These are phyloP conservation scores for Cenopis cana DNA, from an alignment of 2,888 invertebrate species.

Conservation along the genomic window DNA sequence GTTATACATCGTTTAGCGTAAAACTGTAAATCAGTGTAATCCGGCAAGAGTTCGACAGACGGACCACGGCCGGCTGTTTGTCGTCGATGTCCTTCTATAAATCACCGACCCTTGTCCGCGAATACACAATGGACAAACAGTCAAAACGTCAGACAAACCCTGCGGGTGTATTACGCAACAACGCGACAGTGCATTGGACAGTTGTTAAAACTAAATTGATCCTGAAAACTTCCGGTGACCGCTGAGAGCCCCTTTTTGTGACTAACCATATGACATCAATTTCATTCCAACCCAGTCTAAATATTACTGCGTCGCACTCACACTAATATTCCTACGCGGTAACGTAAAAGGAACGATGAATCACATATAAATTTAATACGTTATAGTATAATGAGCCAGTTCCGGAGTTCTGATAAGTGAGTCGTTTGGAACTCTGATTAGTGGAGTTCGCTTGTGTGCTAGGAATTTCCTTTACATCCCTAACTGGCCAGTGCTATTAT, in stretches of 20 bases:
- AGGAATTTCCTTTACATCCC: too few relatives aligned
- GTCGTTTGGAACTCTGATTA: too few relatives aligned
- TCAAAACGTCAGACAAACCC: constrained; percentile 58
- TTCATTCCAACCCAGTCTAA: neutral
- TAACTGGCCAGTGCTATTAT: too few relatives aligned
- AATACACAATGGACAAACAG: constrained; percentile 63
- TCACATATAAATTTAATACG: neutral
- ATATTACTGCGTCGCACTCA: neutral
- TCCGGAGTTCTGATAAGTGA: too few relatives aligned
- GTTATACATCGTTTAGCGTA: constrained; percentile 41
- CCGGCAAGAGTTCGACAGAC: constrained; percentile 48
- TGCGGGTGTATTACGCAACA: constrained; percentile 33
- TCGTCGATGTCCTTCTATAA: constrained; percentile 71
- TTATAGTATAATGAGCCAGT: too few relatives aligned
- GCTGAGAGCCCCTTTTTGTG: neutral
- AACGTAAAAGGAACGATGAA: neutral
- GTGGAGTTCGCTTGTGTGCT: too few relatives aligned
- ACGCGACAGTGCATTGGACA: constrained; percentile 5
- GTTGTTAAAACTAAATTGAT: neutral
- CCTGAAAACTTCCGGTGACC: neutral
- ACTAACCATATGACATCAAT: too few relatives aligned
- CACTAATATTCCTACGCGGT: neutral
- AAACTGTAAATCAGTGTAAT: constrained; percentile 47
- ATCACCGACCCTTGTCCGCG: constrained; percentile 76
- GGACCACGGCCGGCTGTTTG: constrained; percentile 57